phyloP scores from a whole-genome alignment of 2,113 vertebrate genomes.

The Trochalopteron elliotii region DNA sequence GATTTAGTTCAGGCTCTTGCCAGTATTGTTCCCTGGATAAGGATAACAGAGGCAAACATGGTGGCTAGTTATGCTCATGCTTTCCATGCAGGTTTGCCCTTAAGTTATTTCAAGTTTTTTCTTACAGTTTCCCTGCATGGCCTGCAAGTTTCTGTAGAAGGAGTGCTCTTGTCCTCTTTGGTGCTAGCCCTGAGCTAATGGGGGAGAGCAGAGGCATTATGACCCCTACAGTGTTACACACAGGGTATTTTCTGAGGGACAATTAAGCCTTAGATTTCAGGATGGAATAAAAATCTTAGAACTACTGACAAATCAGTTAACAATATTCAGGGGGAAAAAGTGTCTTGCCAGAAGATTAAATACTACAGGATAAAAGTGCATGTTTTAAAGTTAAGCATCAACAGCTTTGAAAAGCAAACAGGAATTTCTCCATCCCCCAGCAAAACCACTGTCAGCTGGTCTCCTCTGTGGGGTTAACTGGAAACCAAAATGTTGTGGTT shows the following conservation, averaged over 20 bases:
- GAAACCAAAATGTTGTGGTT: neutral
- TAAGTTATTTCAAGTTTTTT: neutral
- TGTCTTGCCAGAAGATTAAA: neutral
- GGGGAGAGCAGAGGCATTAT: neutral
- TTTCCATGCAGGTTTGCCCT: neutral
- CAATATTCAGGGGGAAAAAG: neutral
- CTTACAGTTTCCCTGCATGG: neutral
- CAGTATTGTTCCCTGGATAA: neutral
- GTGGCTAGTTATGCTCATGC: neutral
- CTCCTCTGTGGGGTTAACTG: neutral
- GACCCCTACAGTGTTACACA: neutral
- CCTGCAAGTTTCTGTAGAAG: neutral
- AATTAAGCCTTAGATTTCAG: neutral
- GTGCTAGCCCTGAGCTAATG: neutral
- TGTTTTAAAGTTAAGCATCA: neutral
- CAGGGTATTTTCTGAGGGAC: neutral
- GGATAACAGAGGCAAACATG: neutral
- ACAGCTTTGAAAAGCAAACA: neutral
- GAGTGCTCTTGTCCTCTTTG: neutral
- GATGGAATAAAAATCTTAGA: neutral
- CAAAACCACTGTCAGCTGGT: neutral
- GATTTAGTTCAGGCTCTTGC: neutral
- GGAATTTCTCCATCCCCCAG: neutral
- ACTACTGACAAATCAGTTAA: neutral
- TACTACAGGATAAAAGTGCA: neutral